Evolutionary conservation across 2,888 invertebrate genomes (phyloP).

Genomic region (Epirrhoe tristata): DNA sequence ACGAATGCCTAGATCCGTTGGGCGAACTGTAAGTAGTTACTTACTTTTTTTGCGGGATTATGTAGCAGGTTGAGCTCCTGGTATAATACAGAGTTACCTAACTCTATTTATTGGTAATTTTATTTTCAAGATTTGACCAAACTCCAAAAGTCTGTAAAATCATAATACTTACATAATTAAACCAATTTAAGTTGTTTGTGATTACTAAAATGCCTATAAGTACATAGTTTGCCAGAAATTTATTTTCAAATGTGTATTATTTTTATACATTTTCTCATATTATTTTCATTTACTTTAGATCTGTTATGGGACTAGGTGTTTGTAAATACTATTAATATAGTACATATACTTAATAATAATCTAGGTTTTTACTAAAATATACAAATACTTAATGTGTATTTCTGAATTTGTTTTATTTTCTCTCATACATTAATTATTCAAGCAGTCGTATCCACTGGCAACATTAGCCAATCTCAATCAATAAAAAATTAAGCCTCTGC

Average conservation of each 20-base stretch:
- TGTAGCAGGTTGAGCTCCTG: too few relatives aligned
- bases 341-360: constrained; percentile 43
- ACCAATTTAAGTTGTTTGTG: constrained; percentile 4
- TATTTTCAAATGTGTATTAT: constrained; percentile 33
- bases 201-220: constrained; percentile 14
- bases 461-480: background rate
- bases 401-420: constrained; percentile 21
- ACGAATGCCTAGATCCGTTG: too few relatives aligned
- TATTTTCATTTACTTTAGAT: constrained; percentile 46
- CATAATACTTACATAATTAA: background rate
- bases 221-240: constrained; percentile 30
- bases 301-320: constrained; percentile 53
- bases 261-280: constrained; percentile 36
- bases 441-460: background rate
- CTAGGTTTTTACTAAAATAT: constrained; percentile 33
- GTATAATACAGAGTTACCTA: too few relatives aligned
- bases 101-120: too few relatives aligned
- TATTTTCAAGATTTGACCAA: background rate
- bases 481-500: too few relatives aligned
- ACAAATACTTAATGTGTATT: constrained; percentile 34
- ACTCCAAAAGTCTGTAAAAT: background rate
- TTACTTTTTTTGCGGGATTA: too few relatives aligned
- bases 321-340: constrained; percentile 58
- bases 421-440: background rate
- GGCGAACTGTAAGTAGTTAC: too few relatives aligned